Percentiles rank a stretch among this genome's conserved stretches.
phyloP scores from a whole-genome alignment of 2,888 invertebrate genomes.

The Zele albiditarsus region DNA sequence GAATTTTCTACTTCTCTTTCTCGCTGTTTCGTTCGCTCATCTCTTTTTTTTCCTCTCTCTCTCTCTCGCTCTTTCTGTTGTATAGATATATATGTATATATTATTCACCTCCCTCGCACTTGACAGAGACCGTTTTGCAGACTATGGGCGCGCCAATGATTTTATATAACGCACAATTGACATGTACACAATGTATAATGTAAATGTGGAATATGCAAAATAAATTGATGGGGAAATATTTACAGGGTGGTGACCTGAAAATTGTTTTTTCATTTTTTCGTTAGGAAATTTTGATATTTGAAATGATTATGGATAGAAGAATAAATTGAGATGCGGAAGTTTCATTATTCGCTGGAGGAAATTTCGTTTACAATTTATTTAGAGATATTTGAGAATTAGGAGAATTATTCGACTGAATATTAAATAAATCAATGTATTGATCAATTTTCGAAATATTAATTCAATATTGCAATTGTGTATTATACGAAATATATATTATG shows the following conservation, averaged over 20 bases:
- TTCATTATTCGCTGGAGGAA: no score
- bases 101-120: conserved; percentile 47
- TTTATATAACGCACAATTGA: background rate
- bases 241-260: background rate
- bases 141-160: conserved; percentile 5
- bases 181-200: background rate
- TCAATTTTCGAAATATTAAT: no score
- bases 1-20: conserved; percentile 27
- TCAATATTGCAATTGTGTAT: no score
- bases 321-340: no score
- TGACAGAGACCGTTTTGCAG: conserved; percentile 34
- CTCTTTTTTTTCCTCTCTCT: conserved; percentile 20
- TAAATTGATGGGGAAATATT: background rate
- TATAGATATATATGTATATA: background rate
- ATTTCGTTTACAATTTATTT: no score
- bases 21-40: conserved; percentile 23
- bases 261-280: no score
- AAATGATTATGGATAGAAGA: no score
- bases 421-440: no score
- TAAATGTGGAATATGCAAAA: background rate
- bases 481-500: no score
- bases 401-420: no score
- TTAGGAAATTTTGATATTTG: no score
- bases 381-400: no score
- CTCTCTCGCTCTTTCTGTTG: background rate